Evolutionary conservation across 30 jellyfish, hydroid and myxozoan species (phyloP).

Genomic region (Turritopsis dohrnii): DNA sequence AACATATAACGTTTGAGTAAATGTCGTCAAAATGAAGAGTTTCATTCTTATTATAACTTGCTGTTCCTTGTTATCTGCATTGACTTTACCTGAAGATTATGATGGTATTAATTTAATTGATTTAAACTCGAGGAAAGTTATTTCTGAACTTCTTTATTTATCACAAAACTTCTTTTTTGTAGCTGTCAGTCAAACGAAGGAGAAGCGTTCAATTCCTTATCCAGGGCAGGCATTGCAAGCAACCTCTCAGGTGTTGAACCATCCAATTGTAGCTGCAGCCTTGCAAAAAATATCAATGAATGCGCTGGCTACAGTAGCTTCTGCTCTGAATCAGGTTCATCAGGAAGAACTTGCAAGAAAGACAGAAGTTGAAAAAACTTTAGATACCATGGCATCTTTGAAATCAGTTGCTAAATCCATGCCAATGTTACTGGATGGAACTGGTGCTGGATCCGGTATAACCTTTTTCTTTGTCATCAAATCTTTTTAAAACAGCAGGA

Average conservation of each 20-base stretch:
- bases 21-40: not conserved
- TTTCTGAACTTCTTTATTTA: too few relatives aligned
- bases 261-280: conserved; percentile 34
- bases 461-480: not conserved
- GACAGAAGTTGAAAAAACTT: conserved; percentile 13
- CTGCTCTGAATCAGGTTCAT: conserved; percentile 25
- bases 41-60: not conserved
- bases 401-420: not conserved
- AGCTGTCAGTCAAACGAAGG: not conserved
- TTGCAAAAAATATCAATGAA: conserved; percentile 29
- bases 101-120: not conserved
- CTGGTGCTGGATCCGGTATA: conserved; percentile 15
- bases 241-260: conserved; percentile 19
- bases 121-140: not conserved
- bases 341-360: conserved; percentile 26
- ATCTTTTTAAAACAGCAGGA: not conserved
- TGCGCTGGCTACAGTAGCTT: conserved; percentile 27
- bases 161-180: not conserved
- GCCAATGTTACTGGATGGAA: conserved; percentile 21
- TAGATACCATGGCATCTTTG: conserved; percentile 11
- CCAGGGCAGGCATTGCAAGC: conserved; percentile 35
- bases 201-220: not conserved
- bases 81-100: not conserved
- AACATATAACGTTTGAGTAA: not conserved
- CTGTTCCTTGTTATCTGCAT: not conserved